Evolutionary conservation across 2,113 vertebrate genomes (phyloP).

Genomic region (Chroicocephalus ridibundus): DNA sequence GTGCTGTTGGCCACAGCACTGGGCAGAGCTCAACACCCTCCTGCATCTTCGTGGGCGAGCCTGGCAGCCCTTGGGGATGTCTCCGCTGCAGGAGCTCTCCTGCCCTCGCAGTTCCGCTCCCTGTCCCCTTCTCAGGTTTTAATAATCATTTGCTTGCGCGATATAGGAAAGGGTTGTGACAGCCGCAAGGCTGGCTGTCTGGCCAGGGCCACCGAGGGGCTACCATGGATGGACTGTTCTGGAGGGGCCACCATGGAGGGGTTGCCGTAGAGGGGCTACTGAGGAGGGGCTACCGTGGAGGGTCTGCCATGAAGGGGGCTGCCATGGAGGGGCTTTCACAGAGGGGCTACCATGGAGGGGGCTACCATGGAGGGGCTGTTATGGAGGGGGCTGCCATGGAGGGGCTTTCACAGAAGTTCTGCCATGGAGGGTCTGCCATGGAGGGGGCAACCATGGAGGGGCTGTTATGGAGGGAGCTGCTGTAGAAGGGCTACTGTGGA

Average conservation of each 20-base stretch:
- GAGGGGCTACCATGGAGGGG: no score
- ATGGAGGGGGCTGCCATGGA: no score
- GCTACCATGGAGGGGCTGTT: no score
- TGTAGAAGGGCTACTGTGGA: no score
- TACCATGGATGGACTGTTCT: neutral
- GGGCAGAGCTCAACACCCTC: neutral
- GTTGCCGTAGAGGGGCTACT: no score
- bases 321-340: no score
- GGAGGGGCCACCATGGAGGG: neutral
- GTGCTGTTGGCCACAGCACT: neutral
- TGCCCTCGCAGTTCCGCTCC: fast-evolving
- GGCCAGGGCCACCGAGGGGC: neutral
- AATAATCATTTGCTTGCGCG: neutral
- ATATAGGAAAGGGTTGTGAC: neutral
- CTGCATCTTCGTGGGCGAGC: neutral
- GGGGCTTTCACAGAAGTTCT: no score
- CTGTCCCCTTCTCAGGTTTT: neutral
- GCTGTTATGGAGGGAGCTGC: neutral
- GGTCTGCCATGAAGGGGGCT: no score
- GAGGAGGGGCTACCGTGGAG: no score
- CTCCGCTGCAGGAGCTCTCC: neutral
- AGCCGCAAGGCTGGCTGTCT: neutral
- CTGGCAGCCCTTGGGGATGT: neutral
- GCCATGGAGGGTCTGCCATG: no score
- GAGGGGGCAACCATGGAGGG: no score